phyloP scores from a whole-genome alignment of 2,797 vertebrate genomes.

The Lates japonicus region DNA sequence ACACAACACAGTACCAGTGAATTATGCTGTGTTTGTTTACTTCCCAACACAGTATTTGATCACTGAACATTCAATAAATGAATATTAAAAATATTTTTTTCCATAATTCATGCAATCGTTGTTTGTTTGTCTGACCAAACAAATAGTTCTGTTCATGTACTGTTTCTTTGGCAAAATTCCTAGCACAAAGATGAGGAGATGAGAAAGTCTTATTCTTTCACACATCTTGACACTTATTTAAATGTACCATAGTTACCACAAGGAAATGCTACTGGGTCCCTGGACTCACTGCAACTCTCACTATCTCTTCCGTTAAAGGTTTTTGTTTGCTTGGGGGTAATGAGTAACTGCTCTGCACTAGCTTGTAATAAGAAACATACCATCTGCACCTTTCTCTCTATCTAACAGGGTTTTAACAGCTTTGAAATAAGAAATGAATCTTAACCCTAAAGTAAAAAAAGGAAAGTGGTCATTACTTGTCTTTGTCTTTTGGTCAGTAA shows the following conservation, averaged over 20 bases:
- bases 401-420: constrained; percentile 35
- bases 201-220: constrained; percentile 9
- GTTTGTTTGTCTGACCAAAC: not conserved
- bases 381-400: constrained; percentile 16
- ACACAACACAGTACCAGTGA: not conserved
- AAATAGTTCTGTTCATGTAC: not conserved
- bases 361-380: constrained; percentile 20
- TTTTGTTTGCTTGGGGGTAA: constrained; percentile 46
- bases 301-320: constrained; percentile 54
- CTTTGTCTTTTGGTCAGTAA: constrained; percentile 67
- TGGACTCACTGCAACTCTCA: constrained; percentile 27
- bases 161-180: not conserved
- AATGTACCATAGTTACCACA: constrained; percentile 18
- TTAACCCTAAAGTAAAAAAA: constrained; percentile 19
- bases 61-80: not conserved
- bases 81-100: not conserved
- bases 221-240: constrained; percentile 28
- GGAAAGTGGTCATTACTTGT: constrained; percentile 62
- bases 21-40: not conserved
- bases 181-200: not conserved
- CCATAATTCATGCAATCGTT: not conserved
- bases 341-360: constrained; percentile 39
- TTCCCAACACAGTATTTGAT: not conserved
- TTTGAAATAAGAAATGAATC: constrained; percentile 33
- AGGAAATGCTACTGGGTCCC: constrained; percentile 42